These are phyloP conservation scores for Clarias fuscus DNA, from an alignment of 2,797 vertebrate species.

Conservation along the genomic window DNA sequence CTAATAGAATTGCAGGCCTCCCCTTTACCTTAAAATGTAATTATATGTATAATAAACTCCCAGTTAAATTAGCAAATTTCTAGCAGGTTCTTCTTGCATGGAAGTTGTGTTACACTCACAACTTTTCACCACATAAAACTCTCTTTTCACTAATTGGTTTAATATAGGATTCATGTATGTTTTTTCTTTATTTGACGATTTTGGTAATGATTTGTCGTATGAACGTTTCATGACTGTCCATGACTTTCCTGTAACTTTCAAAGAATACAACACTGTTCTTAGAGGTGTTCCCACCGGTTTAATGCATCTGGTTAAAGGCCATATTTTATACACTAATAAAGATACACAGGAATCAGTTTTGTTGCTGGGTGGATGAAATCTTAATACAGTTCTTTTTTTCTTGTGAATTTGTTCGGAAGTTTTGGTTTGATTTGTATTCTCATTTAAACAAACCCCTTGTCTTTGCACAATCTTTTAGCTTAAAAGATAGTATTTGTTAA, in stretches of 20 bases:
- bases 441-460: too few species aligned
- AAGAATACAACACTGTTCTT: background rate
- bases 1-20: background rate
- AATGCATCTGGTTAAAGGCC: background rate
- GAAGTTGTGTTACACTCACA: background rate
- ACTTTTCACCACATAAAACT: background rate
- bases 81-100: background rate
- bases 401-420: too few species aligned
- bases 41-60: background rate
- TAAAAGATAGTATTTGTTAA: background rate
- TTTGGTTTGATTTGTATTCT: too few species aligned
- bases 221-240: background rate
- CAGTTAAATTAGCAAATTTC: background rate
- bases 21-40: background rate
- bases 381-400: too few species aligned
- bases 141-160: background rate
- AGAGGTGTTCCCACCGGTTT: background rate
- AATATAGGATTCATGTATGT: background rate
- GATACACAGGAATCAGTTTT: background rate
- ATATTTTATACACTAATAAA: background rate
- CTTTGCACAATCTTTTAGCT: background rate
- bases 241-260: background rate
- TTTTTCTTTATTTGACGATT: background rate
- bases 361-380: background rate
- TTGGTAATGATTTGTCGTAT: background rate